These are phyloP conservation scores for Phenacoccus solenopsis DNA, from an alignment of 1,140 invertebrate species.

Conservation along the genomic window DNA sequence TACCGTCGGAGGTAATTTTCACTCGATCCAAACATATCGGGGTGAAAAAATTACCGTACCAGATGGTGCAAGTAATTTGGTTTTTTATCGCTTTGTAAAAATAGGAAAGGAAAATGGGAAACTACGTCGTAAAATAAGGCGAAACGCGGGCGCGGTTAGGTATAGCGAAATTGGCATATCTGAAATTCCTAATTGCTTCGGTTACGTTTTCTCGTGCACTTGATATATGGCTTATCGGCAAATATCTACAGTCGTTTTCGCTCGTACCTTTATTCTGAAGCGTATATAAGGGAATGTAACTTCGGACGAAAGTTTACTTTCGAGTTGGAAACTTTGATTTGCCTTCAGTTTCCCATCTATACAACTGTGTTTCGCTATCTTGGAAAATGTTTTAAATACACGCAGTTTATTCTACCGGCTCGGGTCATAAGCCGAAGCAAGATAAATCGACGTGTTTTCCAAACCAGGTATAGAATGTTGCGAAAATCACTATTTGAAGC, in stretches of 20 bases:
- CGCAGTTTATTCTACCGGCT: background rate
- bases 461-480: background rate
- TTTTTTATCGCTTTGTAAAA: no score
- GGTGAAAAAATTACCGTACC: no score
- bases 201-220: background rate
- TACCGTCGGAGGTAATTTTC: no score
- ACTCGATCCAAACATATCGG: no score
- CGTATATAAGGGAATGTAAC: no score
- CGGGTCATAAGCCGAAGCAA: background rate
- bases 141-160: background rate
- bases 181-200: background rate
- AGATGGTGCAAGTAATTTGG: no score
- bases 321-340: background rate
- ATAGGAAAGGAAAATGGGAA: no score
- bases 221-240: background rate
- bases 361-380: background rate
- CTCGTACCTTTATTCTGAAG: no score
- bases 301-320: constrained; percentile 1
- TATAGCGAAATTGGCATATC: background rate
- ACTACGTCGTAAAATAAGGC: no score
- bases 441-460: no score
- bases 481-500: no score
- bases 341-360: background rate
- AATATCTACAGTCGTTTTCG: background rate
- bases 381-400: background rate